Evolutionary conservation across 2,113 vertebrate species (phyloP).

Genomic region (Macaca fascicularis): DNA sequence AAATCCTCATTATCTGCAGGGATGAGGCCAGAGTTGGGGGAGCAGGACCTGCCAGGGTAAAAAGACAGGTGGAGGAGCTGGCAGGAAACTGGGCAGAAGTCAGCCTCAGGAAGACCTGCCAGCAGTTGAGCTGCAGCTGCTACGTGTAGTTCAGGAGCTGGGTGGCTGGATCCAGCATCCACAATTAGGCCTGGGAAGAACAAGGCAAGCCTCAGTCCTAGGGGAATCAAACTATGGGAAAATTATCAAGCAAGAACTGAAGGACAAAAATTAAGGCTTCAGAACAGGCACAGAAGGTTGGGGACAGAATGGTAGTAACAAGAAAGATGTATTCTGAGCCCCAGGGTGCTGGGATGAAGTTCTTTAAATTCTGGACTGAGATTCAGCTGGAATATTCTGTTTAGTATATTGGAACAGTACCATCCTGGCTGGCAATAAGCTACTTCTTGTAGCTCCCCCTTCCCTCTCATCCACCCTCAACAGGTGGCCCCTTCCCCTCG

Average conservation of each 20-base stretch:
- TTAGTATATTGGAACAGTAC: neutral
- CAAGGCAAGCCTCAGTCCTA: neutral
- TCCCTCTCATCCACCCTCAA: neutral
- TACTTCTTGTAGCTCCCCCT: neutral
- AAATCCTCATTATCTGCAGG: neutral
- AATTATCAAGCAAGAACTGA: neutral
- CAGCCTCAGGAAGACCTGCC: neutral
- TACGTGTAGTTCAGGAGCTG: neutral
- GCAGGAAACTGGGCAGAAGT: neutral
- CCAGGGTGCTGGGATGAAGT: neutral
- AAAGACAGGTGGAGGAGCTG: neutral
- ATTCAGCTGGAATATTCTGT: neutral
- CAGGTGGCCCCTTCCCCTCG: neutral
- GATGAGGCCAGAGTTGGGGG: neutral
- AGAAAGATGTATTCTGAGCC: neutral
- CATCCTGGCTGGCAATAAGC: neutral
- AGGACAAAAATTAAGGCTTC: neutral
- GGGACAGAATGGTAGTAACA: neutral
- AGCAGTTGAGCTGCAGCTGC: neutral
- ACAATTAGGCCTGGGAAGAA: neutral
- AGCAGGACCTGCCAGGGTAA: neutral
- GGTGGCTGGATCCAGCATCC: neutral
- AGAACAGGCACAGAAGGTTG: neutral
- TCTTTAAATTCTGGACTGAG: neutral
- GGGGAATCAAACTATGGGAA: neutral